Evolutionary conservation across 2,888 invertebrate species (phyloP).

Genomic region (Athripsodes cinereus): DNA sequence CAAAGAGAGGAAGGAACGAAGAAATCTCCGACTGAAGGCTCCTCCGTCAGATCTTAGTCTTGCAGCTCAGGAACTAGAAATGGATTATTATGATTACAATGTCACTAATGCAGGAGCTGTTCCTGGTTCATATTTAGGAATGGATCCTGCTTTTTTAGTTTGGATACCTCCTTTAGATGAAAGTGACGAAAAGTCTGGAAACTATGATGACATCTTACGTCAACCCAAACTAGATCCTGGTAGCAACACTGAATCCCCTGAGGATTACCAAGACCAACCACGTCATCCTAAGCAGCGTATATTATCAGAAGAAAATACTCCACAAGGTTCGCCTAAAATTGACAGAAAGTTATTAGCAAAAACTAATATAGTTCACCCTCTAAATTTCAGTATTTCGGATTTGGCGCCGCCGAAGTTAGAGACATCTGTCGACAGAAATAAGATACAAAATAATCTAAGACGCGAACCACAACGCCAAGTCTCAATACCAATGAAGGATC

Average conservation of each 20-base stretch:
- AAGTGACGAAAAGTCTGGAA: slow-evolving; percentile 48
- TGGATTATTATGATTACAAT: slow-evolving; percentile 87
- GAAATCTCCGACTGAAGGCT: slow-evolving; percentile 65
- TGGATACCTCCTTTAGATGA: slow-evolving; percentile 82
- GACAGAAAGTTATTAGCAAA: slow-evolving; percentile 32
- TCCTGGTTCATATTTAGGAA: slow-evolving; percentile 80
- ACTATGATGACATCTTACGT: slow-evolving; percentile 51
- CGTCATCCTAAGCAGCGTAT: slow-evolving; percentile 6
- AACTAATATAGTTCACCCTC: slow-evolving; percentile 44
- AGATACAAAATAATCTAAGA: slow-evolving; percentile 18
- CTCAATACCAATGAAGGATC: slow-evolving; percentile 41
- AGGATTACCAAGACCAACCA: slow-evolving; percentile 35
- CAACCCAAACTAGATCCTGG: slow-evolving; percentile 51
- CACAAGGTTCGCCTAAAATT: slow-evolving; percentile 38
- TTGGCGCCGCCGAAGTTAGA: slow-evolving; percentile 34
- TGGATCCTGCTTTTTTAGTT: slow-evolving; percentile 83
- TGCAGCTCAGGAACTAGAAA: slow-evolving; percentile 68
- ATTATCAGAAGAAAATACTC: slow-evolving; percentile 37
- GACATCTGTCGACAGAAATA: slow-evolving; percentile 34
- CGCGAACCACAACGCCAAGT: slow-evolving; percentile 32
- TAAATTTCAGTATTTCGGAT: slow-evolving; percentile 48
- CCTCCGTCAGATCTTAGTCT: slow-evolving; percentile 75
- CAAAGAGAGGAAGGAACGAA: slow-evolving; percentile 73
- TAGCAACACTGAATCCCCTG: slow-evolving; percentile 63
- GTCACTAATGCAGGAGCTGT: slow-evolving; percentile 77